Evolutionary conservation across 2,113 vertebrate genomes (phyloP).

Genomic region (Dolichallabes microphthalmus): DNA sequence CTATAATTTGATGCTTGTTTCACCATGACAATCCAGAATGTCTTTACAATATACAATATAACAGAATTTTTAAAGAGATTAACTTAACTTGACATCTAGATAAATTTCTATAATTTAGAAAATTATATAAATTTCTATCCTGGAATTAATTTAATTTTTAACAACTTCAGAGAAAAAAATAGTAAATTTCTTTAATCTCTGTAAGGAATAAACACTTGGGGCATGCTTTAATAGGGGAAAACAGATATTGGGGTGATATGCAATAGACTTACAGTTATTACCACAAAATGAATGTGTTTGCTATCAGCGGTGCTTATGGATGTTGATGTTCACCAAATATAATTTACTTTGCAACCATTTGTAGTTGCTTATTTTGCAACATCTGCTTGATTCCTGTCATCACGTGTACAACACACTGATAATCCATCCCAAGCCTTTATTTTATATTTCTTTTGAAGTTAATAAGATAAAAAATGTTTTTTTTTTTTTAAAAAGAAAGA

Average conservation of each 20-base stretch:
- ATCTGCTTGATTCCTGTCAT: neutral
- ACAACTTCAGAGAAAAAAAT: neutral
- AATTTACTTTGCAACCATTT: neutral
- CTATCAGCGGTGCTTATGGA: too few relatives aligned
- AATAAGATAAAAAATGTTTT: neutral
- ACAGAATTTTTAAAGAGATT: too few relatives aligned
- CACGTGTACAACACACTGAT: too few relatives aligned
- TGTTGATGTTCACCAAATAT: neutral
- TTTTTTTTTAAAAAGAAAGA: neutral
- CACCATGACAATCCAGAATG: too few relatives aligned
- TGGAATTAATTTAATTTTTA: neutral
- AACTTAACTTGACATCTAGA: too few relatives aligned
- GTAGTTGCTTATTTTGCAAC: neutral
- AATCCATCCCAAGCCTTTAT: neutral
- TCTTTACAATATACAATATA: too few relatives aligned
- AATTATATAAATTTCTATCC: too few relatives aligned
- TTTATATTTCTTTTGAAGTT: neutral
- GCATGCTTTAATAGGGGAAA: neutral
- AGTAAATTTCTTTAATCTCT: neutral
- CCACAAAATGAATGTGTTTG: neutral
- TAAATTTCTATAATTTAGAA: too few relatives aligned
- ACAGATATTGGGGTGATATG: too few relatives aligned
- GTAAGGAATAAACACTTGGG: neutral
- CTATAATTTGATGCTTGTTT: neutral
- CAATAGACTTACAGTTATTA: neutral